Evolutionary conservation across 2,113 vertebrate species (phyloP), one percentile per base, ranked within the genome.

Genomic region (Pelobates fuscus): DNA sequence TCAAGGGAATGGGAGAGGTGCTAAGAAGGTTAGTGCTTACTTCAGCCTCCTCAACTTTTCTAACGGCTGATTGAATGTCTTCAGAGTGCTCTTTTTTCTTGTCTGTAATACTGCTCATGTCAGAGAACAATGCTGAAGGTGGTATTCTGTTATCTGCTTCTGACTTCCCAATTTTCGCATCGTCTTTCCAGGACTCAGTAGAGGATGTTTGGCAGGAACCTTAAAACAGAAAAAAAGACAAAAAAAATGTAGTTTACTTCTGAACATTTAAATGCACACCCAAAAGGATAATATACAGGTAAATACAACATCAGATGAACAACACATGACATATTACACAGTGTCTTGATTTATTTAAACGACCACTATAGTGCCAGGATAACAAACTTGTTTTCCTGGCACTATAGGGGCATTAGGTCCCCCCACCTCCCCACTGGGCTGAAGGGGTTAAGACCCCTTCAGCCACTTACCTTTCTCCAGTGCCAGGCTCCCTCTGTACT

Each of bases 41-140:
- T 87, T 94, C 83, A 0, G 27, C 83, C 81, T 91, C 85, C 46
- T 91, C 85, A 30, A 87, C 89, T 83, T 93, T 91, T 60, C 78
- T 89, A 80, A 92, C 74, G 81, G 96, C 94, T 18, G 89, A 85
- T 8, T 92, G 91, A 68, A 91, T 91, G 77, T 94, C 91, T 58
- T 95, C 93, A 0, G 65, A 69, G 77, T 86, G 88, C 55, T 93
- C 93, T 20, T 79, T 88, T 11, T 49, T 14, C 0, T 88, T 79
- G 79, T 96, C 92, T 0, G 88, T 90, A 76, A 94, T 92, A 63
- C 89, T 91, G 80, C 86, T 84, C 67, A 89, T 78, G 21, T 87
- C 92, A 77, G 92, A 94, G 78, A 94, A 92, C 86, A 95, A 94
- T 0, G 92, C 87, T 43, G 92, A 87, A 18, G 94, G 92, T 65